Conservation (phyloP, 1,140 invertebrate species). For the Conus betulinus region DNA sequence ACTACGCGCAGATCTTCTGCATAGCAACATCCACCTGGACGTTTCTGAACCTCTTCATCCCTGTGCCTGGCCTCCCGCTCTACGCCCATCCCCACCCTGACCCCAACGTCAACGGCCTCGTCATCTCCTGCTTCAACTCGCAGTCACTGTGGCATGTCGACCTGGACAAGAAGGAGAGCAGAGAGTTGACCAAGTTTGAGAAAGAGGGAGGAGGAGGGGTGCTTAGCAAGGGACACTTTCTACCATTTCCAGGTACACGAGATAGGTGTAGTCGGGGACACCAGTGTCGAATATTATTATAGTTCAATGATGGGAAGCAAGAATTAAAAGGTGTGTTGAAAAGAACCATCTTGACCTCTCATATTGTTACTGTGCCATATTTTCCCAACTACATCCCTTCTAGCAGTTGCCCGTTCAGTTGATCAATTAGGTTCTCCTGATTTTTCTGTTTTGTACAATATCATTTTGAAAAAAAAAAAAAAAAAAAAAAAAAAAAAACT, state of each 20-base stretch:
- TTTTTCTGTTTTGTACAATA: not conserved
- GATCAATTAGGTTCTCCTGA: not conserved
- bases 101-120: not conserved
- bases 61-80: conserved; percentile 16
- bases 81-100: conserved; percentile 15
- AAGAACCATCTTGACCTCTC: not conserved
- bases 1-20: conserved; percentile 27
- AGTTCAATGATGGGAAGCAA: not conserved
- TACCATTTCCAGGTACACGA: conserved; percentile 25
- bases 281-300: conserved; percentile 11
- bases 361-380: conserved; percentile 21
- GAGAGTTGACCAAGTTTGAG: not conserved
- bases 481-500: too few species aligned
- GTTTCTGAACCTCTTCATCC: conserved; percentile 2
- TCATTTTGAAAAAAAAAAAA: conserved; percentile 10
- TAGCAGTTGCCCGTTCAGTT: not conserved
- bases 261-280: not conserved
- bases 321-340: not conserved
- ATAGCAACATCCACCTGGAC: not conserved
- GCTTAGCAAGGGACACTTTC: not conserved
- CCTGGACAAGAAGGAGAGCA: not conserved
- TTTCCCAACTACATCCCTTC: conserved; percentile 24
- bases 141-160: conserved; percentile 27
- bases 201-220: conserved; percentile 18
- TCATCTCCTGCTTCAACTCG: conserved; percentile 25